Conservation (phyloP, 2,113 vertebrate species). For the Chionodraco myersi region DNA sequence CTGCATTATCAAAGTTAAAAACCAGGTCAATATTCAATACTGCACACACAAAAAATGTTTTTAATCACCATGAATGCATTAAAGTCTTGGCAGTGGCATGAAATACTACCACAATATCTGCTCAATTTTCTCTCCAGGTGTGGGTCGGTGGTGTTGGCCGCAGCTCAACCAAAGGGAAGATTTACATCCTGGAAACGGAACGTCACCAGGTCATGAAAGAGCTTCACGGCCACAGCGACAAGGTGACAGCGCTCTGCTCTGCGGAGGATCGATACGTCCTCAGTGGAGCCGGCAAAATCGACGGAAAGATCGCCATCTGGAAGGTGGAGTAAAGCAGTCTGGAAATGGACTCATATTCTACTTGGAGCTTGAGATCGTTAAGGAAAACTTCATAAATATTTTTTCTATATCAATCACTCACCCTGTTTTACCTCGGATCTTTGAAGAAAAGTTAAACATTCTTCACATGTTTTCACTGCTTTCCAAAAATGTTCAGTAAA, state of each 20-base stretch:
- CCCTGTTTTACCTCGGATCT: no score
- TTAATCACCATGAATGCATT: not conserved
- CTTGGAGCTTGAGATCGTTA: not conserved
- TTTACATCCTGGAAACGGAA: conserved; percentile 88
- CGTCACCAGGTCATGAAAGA: conserved; percentile 90
- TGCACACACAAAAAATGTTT: not conserved
- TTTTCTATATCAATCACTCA: no score
- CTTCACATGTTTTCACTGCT: no score
- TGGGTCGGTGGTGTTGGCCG: conserved; percentile 91
- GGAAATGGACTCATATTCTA: not conserved
- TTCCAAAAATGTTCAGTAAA: no score
- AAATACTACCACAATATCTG: no score
- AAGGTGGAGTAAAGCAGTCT: conserved; percentile 86
- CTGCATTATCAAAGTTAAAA: conserved; percentile 94
- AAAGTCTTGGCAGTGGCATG: not conserved
- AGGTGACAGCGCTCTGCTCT: conserved; percentile 89
- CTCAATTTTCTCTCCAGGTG: conserved; percentile 78
- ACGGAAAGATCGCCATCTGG: conserved; percentile 98
- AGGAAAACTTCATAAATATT: not conserved
- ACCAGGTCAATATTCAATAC: conserved; percentile 83
- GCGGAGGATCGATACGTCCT: conserved; percentile 94
- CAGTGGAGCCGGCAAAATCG: conserved; percentile 89
- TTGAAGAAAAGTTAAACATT: no score
- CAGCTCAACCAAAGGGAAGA: conserved; percentile 90
- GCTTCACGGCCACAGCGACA: conserved; percentile 87